These are phyloP conservation scores for Pelvicachromis taeniatus DNA, from an alignment of 2,113 vertebrate genomes.

Conservation along the genomic window DNA sequence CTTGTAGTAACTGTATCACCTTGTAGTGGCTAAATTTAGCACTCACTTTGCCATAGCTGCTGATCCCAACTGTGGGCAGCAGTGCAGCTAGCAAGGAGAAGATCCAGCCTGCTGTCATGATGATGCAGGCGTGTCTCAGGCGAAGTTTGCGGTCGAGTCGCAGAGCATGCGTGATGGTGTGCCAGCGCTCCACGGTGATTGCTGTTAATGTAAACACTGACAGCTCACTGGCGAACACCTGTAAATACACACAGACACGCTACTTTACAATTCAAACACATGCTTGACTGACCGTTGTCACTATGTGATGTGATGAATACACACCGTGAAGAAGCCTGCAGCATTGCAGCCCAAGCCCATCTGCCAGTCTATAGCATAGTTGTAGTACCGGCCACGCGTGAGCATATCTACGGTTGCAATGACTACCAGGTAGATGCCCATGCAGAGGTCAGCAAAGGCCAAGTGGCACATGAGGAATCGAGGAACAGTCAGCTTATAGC, in stretches of 20 bases:
- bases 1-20: background rate
- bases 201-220: constrained; percentile 90
- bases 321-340: constrained; percentile 87
- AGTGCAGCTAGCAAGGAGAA: constrained; percentile 82
- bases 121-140: constrained; percentile 79
- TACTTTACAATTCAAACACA: background rate
- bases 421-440: constrained; percentile 88
- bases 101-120: constrained; percentile 87
- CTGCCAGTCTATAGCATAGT: constrained; percentile 94
- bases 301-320: background rate
- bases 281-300: background rate
- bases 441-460: constrained; percentile 94
- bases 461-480: constrained; percentile 97
- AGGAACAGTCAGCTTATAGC: constrained; percentile 89
- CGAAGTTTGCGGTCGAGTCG: constrained; percentile 84
- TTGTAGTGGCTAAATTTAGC: background rate
- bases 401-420: constrained; percentile 87
- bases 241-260: background rate
- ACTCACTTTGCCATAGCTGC: constrained; percentile 89
- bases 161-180: constrained; percentile 95
- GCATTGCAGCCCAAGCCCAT: constrained; percentile 82
- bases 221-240: constrained; percentile 91
- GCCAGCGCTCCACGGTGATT: constrained; percentile 94
- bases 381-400: constrained; percentile 87
- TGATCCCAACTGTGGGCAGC: constrained; percentile 86